These are phyloP conservation scores for Emmelina monodactyla DNA, from an alignment of 2,888 invertebrate genomes.

Conservation along the genomic window DNA sequence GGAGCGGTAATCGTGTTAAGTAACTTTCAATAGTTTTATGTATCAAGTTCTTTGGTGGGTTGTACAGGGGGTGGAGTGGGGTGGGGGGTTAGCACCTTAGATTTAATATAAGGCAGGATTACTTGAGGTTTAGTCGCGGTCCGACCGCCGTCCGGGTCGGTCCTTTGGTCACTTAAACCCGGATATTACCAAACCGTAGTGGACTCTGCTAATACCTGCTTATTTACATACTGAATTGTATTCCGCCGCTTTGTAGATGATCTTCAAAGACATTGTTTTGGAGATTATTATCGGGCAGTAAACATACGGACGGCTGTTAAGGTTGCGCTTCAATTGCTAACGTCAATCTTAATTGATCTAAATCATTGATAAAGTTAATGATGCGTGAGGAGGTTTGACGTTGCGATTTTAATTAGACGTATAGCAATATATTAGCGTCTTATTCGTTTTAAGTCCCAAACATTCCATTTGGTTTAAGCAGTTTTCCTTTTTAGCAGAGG, in stretches of 20 bases:
- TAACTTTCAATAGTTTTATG: conserved; percentile 56
- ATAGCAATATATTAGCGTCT: no score
- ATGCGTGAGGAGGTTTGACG: no score
- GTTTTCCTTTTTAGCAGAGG: no score
- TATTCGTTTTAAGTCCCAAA: no score
- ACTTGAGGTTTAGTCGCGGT: conserved; percentile 48
- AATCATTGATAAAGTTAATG: neutral
- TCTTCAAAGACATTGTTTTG: no score
- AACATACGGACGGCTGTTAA: no score
- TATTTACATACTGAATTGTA: neutral
- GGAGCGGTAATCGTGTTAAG: conserved; percentile 34
- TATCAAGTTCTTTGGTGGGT: conserved; percentile 29
- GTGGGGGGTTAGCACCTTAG: conserved; percentile 49
- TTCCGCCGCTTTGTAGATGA: no score
- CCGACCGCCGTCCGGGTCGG: conserved; percentile 30
- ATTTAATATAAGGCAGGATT: conserved; percentile 60
- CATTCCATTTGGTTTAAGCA: no score
- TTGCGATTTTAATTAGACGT: no score
- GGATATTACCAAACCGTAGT: conserved; percentile 1
- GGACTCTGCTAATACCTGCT: neutral
- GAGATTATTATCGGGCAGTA: no score
- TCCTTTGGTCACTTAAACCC: conserved; percentile 52
- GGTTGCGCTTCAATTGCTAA: neutral
- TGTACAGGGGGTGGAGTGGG: conserved; percentile 18
- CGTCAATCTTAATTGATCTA: neutral